Conservation (phyloP, 2,113 vertebrate genomes). For the Lophius piscatorius region DNA sequence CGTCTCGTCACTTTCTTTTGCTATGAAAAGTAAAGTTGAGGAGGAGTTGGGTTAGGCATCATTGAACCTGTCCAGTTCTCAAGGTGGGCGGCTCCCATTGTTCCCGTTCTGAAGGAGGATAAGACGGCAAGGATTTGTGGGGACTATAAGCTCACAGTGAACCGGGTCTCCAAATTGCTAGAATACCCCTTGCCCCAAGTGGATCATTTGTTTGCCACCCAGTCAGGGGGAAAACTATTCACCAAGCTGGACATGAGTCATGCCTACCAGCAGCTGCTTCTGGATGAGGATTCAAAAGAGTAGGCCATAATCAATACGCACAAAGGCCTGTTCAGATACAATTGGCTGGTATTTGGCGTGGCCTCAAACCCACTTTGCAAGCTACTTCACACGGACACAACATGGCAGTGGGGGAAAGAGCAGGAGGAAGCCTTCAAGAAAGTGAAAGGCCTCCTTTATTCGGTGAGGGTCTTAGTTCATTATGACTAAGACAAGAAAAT, state of each 20-base stretch:
- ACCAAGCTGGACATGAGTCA: slow-evolving; percentile 15
- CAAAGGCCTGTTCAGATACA: not conserved
- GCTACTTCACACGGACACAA: not conserved
- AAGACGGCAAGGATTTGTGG: not conserved
- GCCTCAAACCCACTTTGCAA: not conserved
- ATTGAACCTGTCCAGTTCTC: too few relatives aligned
- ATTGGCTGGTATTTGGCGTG: not conserved
- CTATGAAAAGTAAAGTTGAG: too few relatives aligned
- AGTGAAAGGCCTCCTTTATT: not conserved
- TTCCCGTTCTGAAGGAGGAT: not conserved
- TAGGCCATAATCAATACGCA: not conserved
- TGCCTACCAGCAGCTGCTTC: slow-evolving; percentile 1
- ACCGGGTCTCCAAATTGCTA: not conserved
- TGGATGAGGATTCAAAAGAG: not conserved
- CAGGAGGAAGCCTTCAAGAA: not conserved
- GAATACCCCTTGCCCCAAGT: not conserved
- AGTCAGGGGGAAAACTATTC: not conserved
- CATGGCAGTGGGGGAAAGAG: not conserved
- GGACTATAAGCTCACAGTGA: not conserved
- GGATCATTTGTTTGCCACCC: not conserved
- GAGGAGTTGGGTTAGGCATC: too few relatives aligned
- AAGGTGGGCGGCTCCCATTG: not conserved
- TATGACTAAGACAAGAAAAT: not conserved
- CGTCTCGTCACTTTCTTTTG: not conserved
- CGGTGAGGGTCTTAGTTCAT: not conserved